Evolutionary conservation across 2,888 invertebrate species (phyloP), one percentile per base, ranked within the genome.

Genomic region (Pammene aurita): DNA sequence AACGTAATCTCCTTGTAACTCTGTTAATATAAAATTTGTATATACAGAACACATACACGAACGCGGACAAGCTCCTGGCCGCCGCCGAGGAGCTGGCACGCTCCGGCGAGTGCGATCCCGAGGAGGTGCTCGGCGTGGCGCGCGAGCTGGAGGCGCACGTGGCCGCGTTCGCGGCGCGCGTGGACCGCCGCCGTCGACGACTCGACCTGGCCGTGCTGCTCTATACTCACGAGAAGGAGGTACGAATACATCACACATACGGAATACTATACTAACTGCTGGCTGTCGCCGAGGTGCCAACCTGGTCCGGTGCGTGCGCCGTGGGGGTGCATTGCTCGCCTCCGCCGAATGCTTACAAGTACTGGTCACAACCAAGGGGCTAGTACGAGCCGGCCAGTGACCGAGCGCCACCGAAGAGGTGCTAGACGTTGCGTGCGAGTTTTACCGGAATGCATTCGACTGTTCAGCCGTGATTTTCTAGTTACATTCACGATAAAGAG

Each of bases 211-310:
- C 98, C 56, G 98, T 99, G 18, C 94, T 97, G 57, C 97, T 99
- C 85, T 99, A 98, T 87, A 97, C 98, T 5, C 98, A 98, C 83
- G 98, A 98, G 80, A 98, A 98, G 86, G 98, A 99, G 94, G 96
- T 96, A 79, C 18, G 13, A 34, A 14, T 0, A 0, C 93, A 98
- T 96, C 99, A 99, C 84, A 99, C 99, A 4, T 98, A 99, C 83
- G 98, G 70, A 99, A 99, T 93, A 98, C 99, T 0, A n/a, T 98
- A 99, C 84, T 99, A 99, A 89, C 92, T 99, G 56, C 93, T 99
- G 61, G 96, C 98, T 0, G 99, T 99, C 0, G 99, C 99, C 0
- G 98, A 98, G 81, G 99, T 99, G 86, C 26, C 26, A n/a, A n/a
- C n/a, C n/a, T n/a, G n/a, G n/a, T n/a, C n/a, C n/a, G n/a, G n/a